These are phyloP conservation scores for Xylocopa sonorina DNA, from an alignment of 1,140 invertebrate genomes.

Conservation along the genomic window DNA sequence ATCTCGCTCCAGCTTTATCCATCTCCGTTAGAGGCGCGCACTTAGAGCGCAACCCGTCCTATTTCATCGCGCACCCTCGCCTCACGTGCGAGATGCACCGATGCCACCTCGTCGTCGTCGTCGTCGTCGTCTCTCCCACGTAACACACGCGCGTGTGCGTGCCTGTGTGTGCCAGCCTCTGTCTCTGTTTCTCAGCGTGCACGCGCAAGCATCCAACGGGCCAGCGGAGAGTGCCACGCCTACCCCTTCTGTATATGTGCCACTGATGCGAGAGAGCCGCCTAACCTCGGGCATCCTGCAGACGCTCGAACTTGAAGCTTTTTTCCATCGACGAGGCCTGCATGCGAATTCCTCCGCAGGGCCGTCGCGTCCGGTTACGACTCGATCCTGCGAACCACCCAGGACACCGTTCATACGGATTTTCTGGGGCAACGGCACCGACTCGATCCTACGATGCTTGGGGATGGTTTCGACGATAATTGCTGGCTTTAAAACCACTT, in stretches of 20 bases:
- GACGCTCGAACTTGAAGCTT: constrained; percentile 46
- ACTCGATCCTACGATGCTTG: neutral
- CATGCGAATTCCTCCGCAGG: constrained; percentile 24
- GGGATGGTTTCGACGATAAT: neutral
- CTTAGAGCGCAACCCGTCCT: neutral
- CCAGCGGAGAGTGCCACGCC: constrained; percentile 71
- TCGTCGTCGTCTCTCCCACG: constrained; percentile 15
- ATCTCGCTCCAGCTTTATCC: neutral
- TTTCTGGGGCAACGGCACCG: too few relatives aligned
- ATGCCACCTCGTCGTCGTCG: neutral
- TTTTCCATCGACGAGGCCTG: constrained; percentile 31
- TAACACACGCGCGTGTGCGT: constrained; percentile 11
- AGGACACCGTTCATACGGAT: neutral
- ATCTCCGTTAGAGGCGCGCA: constrained; percentile 11
- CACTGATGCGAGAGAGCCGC: constrained; percentile 51
- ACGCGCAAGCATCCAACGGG: constrained; percentile 68
- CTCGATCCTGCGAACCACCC: neutral
- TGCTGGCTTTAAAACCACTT: neutral
- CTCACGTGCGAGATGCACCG: neutral
- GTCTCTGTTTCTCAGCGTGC: constrained; percentile 53
- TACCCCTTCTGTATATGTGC: constrained; percentile 65
- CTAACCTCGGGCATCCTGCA: constrained; percentile 49
- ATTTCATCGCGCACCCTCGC: neutral
- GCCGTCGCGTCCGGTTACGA: neutral
- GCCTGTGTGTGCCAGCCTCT: too few relatives aligned